Evolutionary conservation across 2,888 invertebrate genomes (phyloP).

Genomic region (Argyresthia goedartella): DNA sequence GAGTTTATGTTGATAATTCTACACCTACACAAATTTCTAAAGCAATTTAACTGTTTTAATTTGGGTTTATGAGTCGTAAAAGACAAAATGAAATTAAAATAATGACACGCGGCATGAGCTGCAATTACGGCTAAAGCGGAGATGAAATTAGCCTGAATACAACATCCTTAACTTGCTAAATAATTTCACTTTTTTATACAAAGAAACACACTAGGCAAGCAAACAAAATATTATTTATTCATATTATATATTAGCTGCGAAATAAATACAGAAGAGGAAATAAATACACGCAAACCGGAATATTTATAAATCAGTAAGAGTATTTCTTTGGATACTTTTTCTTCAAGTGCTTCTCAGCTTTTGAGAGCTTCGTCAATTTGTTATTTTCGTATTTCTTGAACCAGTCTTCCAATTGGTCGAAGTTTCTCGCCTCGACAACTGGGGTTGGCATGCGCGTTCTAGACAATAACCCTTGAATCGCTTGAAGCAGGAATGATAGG

Average conservation of each 20-base stretch:
- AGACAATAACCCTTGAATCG: slow-evolving; percentile 48
- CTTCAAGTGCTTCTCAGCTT: slow-evolving; percentile 5
- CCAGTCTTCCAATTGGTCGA: slow-evolving; percentile 35
- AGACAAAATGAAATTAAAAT: slow-evolving; percentile 35
- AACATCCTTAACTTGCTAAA: not conserved
- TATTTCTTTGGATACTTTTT: slow-evolving; percentile 7
- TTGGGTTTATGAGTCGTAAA: slow-evolving; percentile 35
- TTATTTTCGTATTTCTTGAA: slow-evolving; percentile 32
- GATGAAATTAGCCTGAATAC: slow-evolving; percentile 1
- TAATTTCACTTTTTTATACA: too few relatives aligned
- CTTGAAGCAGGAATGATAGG: slow-evolving; percentile 56
- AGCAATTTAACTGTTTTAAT: slow-evolving; percentile 14
- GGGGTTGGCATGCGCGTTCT: slow-evolving; percentile 48
- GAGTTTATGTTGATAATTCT: not conserved
- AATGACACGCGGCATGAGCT: slow-evolving; percentile 25
- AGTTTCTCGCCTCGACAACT: slow-evolving; percentile 42
- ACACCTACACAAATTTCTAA: not conserved
- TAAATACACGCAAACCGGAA: too few relatives aligned
- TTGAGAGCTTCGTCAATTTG: slow-evolving; percentile 6
- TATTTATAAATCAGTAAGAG: not conserved
- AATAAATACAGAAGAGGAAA: too few relatives aligned
- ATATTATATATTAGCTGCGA: too few relatives aligned
- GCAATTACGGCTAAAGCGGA: slow-evolving; percentile 20
- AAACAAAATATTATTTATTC: too few relatives aligned
- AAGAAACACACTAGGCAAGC: too few relatives aligned